Base-by-base conservation (phyloP, 2,888 invertebrate species). In the Ormyrus nitidulus region DNA sequence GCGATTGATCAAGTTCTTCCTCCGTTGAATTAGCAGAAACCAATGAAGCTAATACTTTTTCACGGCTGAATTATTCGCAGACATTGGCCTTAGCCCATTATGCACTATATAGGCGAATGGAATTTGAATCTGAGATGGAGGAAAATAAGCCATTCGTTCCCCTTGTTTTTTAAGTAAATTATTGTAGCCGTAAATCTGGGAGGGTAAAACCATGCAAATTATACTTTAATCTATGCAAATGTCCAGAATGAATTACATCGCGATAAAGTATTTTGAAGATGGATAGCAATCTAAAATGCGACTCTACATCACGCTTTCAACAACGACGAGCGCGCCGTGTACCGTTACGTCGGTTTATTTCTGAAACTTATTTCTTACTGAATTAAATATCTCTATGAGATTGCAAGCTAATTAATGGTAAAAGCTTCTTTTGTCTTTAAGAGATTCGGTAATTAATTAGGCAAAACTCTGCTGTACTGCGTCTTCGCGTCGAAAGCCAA, bases 191-290 rank as follows among this genome's bases (percentile, higher is more conserved):
- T 77, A 77, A 77, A 77, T 77, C 64, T 19, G 58, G 10, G 9
- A 3, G 46, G n/a, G 5, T 64, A 4, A 49, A 61, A 70, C 51
- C 70, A 74, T 72, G 76, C 66, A 80, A 76, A 76, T 76, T 61
- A 71, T 68, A 49, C 56, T 53, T 80, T 80, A 80, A 80, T 71
- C 71, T 80, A 72, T 68, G 72, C 54, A 76, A 80, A 72, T 76
- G 68, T 56, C 66, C 9, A 51, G 34, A 68, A 72, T 61, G 66
- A 80, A 80, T 80, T 66, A 76, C 62, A 80, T 61, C 56, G 59
- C 19, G 58, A 71, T 72, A 71, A 59, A 54, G 66, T 44, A 61
- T 61, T 54, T 61, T 58, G 51, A 65, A 56, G 59, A 46, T 44
- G 62, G 73, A 79, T 73, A 68, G 65, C 53, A 9, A 66, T 66